A percentile compares a stretch with the other conserved stretches of the same genome.
These are phyloP conservation scores for Melanostoma mellinum DNA, from an alignment of 2,888 invertebrate species.

Conservation along the genomic window DNA sequence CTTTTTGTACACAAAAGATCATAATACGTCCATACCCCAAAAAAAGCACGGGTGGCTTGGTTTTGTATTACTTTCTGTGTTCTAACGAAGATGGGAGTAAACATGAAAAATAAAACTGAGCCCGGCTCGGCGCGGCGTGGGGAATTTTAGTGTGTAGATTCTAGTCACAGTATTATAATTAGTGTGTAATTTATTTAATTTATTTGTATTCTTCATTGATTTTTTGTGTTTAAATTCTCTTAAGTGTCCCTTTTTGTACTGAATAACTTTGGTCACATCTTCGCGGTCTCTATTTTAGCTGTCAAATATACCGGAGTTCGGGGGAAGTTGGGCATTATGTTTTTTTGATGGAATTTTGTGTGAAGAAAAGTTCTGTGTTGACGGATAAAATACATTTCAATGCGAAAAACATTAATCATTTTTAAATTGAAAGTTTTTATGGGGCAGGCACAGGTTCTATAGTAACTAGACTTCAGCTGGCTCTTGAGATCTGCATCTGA, in stretches of 20 bases:
- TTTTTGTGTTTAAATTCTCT: slow-evolving; percentile 9
- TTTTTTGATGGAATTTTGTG: too few relatives aligned
- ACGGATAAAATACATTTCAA: too few relatives aligned
- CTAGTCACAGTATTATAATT: slow-evolving; percentile 74
- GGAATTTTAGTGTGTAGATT: slow-evolving; percentile 74
- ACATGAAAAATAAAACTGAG: neutral
- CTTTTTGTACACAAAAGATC: slow-evolving; percentile 72
- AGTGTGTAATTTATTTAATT: slow-evolving; percentile 8
- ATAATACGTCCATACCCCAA: slow-evolving; percentile 76
- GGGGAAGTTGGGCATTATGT: slow-evolving; percentile 7
- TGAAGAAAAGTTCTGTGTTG: too few relatives aligned
- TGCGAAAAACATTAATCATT: too few relatives aligned
- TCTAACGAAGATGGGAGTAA: neutral
- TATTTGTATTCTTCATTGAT: slow-evolving; percentile 17
- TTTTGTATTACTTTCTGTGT: too few relatives aligned
- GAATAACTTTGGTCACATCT: slow-evolving; percentile 69
- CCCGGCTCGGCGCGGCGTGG: slow-evolving; percentile 43
- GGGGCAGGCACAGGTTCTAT: too few relatives aligned
- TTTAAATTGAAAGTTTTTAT: too few relatives aligned
- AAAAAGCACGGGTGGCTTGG: slow-evolving; percentile 23
- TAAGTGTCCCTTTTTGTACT: slow-evolving; percentile 59
- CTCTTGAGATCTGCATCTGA: neutral
- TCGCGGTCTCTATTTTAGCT: slow-evolving; percentile 33
- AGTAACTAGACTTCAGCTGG: neutral
- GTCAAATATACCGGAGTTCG: neutral